Base-by-base conservation (phyloP, 2,113 vertebrate genomes). In the Mormoops blainvillei region DNA sequence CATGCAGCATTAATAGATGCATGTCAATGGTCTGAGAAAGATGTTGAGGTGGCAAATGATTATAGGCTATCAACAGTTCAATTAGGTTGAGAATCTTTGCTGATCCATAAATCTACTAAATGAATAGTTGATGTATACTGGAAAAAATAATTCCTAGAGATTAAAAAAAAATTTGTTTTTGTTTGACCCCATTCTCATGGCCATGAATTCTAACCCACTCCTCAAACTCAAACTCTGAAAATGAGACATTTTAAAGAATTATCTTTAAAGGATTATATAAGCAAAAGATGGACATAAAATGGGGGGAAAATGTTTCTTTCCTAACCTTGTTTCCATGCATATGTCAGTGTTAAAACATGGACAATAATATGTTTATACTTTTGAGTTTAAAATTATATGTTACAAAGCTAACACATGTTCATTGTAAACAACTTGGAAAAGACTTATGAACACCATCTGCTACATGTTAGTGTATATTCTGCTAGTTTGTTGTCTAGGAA, bases 351-450 rank as follows among this genome's bases (percentile, higher is more conserved):
- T 94, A 92, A 94, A 84, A 84, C 9, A 33, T 80, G 50, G 43
- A 48, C 28, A 63, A 11, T 65, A 89, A 73, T 22, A 36, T 92
- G 48, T 76, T 41, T 54, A 56, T 48, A 65, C 15, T 65, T 78
- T n/a, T 73, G 50, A 88, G n/a, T 78, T 80, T 91, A 91, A 91
- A 95, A 81, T 73, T 48, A 71, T 36, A 50, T 73, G 76, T 80
- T 78, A 71, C 67, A 58, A 82, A 74, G 38, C 19, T 73, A 87
- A 70, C 58, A 92, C 19, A 31, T 68, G 43, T 36, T 96, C 45
- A 91, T 52, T 78, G 20, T 28, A 61, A 84, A 68, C 70, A 89
- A 33, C 4, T 22, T n/a, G 26, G 28, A 31, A 93, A 95, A 92
- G 26, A 15, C 52, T 41, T 63, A 63, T 83, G n/a, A 74, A 89